These are phyloP conservation scores for Drosophila nasuta DNA, from an alignment of 1,140 invertebrate species.

Conservation along the genomic window DNA sequence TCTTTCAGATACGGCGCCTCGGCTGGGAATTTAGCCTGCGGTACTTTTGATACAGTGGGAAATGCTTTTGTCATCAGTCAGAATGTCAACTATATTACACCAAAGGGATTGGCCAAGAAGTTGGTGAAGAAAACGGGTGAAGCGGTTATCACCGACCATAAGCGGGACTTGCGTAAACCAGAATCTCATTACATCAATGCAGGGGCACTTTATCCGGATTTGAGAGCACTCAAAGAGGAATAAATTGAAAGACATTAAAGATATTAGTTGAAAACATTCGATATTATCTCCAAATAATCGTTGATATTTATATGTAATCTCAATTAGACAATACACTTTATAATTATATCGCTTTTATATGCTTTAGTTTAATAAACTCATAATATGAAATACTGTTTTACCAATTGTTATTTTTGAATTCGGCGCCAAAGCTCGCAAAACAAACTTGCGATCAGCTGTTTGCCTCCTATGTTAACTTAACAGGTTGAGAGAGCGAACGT, in stretches of 20 bases:
- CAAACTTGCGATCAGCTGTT: constrained; percentile 7
- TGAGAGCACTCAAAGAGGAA: constrained; percentile 67
- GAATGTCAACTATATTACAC: constrained; percentile 87
- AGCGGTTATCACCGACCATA: constrained; percentile 86
- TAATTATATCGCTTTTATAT: constrained; percentile 4
- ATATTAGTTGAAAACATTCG: constrained; percentile 13
- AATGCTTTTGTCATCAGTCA: constrained; percentile 87
- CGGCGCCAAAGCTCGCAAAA: neutral
- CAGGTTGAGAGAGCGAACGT: neutral
- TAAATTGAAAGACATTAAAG: constrained; percentile 2
- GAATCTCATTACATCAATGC: constrained; percentile 79
- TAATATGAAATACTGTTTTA: neutral
- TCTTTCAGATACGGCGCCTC: constrained; percentile 87
- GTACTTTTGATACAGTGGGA: constrained; percentile 88
- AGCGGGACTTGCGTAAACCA: constrained; percentile 57
- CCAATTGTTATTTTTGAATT: neutral
- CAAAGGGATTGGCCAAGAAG: constrained; percentile 88
- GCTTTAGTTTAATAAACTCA: constrained; percentile 9
- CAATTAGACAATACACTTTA: constrained; percentile 1
- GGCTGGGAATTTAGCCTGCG: constrained; percentile 86
- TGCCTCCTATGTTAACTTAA: constrained; percentile 2
- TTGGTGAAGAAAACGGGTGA: constrained; percentile 89
- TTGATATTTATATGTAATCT: constrained; percentile 43
- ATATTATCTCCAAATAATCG: constrained; percentile 18
- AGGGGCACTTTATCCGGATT: constrained; percentile 77